These are phyloP conservation scores for Copsychus sechellarum DNA, from an alignment of 2,113 vertebrate genomes.

Conservation along the genomic window DNA sequence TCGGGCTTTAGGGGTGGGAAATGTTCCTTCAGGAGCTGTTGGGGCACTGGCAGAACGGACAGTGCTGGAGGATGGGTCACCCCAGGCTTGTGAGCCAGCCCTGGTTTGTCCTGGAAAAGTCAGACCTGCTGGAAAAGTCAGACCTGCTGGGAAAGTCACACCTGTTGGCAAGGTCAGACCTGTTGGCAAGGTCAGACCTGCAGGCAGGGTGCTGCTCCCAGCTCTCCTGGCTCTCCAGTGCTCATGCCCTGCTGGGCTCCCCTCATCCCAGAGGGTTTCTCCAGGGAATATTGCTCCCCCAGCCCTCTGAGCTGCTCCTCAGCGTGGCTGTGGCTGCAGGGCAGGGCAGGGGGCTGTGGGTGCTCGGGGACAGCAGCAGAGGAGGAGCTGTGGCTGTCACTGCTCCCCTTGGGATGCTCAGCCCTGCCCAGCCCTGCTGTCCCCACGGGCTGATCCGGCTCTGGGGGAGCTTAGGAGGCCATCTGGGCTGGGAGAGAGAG, in stretches of 20 bases:
- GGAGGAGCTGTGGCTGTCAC: neutral
- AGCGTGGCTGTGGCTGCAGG: rapidly evolving
- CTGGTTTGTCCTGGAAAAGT: rapidly evolving
- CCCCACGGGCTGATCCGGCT: neutral
- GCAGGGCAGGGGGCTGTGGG: no score
- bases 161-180: no score
- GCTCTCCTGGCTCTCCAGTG: neutral
- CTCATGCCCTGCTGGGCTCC: neutral
- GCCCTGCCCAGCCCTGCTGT: neutral
- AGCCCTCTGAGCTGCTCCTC: neutral
- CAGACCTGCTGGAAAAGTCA: no score
- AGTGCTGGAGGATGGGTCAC: rapidly evolving
- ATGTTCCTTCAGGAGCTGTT: neutral
- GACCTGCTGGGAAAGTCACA: no score
- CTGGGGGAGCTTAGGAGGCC: neutral
- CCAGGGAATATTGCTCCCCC: rapidly evolving
- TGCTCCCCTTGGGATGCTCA: neutral
- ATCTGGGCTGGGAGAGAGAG: neutral
- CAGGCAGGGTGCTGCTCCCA: neutral
- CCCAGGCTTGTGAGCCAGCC: neutral
- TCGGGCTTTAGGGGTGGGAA: neutral
- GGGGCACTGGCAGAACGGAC: rapidly evolving
- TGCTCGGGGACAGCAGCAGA: neutral
- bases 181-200: no score
- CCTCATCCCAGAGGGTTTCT: neutral